Percentiles rank a stretch among this genome's conserved stretches.
Evolutionary conservation across 2,113 vertebrate species (phyloP).

Genomic region (Caretta caretta): DNA sequence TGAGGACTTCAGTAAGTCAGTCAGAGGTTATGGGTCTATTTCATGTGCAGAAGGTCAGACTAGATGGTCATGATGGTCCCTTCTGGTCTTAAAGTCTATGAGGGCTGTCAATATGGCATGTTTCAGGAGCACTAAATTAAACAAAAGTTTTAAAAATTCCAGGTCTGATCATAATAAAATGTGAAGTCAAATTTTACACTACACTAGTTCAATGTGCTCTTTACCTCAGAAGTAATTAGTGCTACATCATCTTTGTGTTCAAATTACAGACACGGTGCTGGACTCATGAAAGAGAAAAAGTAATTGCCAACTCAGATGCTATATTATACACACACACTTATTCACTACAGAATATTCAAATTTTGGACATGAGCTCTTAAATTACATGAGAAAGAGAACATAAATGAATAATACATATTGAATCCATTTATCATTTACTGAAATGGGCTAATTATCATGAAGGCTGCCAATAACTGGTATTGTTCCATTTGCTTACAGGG

Average conservation of each 20-base stretch:
- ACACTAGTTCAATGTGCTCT: conserved; percentile 21
- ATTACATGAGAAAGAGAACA: background rate
- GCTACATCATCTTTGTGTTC: conserved; percentile 43
- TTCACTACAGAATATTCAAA: background rate
- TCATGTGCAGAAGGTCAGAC: too few relatives aligned
- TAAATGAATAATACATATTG: conserved; percentile 4
- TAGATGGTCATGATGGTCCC: too few relatives aligned
- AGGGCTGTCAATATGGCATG: background rate
- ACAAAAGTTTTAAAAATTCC: background rate
- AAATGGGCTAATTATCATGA: conserved; percentile 18
- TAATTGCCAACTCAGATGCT: conserved; percentile 18
- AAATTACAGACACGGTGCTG: conserved; percentile 9
- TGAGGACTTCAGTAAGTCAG: too few relatives aligned
- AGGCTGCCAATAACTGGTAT: background rate
- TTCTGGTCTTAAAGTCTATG: too few relatives aligned
- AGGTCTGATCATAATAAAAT: background rate
- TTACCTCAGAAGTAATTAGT: conserved; percentile 35
- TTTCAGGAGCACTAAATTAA: background rate
- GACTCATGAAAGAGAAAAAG: conserved; percentile 3
- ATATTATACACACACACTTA: background rate
- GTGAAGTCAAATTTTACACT: conserved; percentile 9
- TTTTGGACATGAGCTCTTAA: conserved; percentile 35
- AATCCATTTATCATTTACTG: background rate
- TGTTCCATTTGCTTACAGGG: background rate
- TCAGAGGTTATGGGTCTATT: too few relatives aligned